Conservation (phyloP, 2,113 vertebrate species). For the Dipodomys stephensi region DNA sequence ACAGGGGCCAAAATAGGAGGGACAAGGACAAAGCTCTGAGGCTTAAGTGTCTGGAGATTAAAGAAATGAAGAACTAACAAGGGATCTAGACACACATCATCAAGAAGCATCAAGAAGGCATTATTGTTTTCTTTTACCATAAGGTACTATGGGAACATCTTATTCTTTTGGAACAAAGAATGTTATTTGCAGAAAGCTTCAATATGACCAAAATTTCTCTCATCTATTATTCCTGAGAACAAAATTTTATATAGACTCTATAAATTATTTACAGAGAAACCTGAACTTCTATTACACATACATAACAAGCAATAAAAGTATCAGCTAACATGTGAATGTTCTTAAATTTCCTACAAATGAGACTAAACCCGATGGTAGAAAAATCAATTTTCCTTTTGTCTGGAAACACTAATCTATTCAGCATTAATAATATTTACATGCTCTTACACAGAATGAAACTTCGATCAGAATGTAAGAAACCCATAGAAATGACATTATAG, state of each 20-base stretch:
- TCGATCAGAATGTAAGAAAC: neutral
- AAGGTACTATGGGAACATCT: neutral
- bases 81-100: neutral
- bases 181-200: constrained; percentile 53
- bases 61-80: neutral
- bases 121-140: neutral
- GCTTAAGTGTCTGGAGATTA: neutral
- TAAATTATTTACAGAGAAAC: constrained; percentile 70
- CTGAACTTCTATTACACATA: constrained; percentile 52
- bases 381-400: constrained; percentile 28
- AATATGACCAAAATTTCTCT: constrained; percentile 41
- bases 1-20: neutral
- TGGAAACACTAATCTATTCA: constrained; percentile 10
- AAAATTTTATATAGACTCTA: constrained; percentile 58
- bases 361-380: neutral
- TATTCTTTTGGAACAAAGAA: constrained; percentile 24
- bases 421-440: neutral
- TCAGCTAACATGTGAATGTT: constrained; percentile 43
- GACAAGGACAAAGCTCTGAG: neutral
- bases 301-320: constrained; percentile 46
- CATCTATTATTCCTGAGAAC: constrained; percentile 69
- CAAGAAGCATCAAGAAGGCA: neutral
- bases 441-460: constrained; percentile 1
- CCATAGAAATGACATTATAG: constrained; percentile 31
- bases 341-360: constrained; percentile 48